phyloP scores from a whole-genome alignment of 2,888 invertebrate species.

The Limnephilus auricula region DNA sequence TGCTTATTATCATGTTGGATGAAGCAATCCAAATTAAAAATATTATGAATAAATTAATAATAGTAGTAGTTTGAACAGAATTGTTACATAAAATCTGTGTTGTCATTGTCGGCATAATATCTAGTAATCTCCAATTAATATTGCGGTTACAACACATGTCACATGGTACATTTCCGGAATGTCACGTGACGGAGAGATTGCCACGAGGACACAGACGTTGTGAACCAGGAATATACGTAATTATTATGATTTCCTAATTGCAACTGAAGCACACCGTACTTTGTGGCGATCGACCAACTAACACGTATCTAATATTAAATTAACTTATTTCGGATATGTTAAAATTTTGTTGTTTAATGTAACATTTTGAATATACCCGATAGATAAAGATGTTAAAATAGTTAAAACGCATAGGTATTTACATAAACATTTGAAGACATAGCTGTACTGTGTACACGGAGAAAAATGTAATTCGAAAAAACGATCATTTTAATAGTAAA shows the following conservation, averaged over 20 bases:
- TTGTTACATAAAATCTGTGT: not conserved
- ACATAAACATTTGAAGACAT: too few species aligned
- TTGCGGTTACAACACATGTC: constrained; percentile 32
- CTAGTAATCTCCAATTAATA: constrained; percentile 29
- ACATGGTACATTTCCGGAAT: not conserved
- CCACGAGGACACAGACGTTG: not conserved
- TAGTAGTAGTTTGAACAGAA: not conserved
- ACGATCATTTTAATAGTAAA: too few species aligned
- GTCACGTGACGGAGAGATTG: not conserved
- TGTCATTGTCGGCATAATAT: not conserved
- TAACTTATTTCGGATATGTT: not conserved
- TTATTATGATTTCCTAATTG: not conserved
- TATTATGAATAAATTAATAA: not conserved
- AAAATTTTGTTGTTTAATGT: too few species aligned
- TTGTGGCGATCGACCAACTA: not conserved
- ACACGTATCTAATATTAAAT: not conserved
- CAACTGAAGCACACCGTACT: not conserved
- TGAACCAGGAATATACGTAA: not conserved
- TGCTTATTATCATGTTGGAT: not conserved
- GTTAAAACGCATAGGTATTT: too few species aligned
- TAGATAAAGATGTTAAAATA: too few species aligned
- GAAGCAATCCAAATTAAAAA: not conserved
- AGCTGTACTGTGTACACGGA: too few species aligned
- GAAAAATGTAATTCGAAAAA: too few species aligned
- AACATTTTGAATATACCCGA: too few species aligned